Evolutionary conservation across 2,113 vertebrate species (phyloP).

Genomic region (Protobothrops mucrosquamatus): DNA sequence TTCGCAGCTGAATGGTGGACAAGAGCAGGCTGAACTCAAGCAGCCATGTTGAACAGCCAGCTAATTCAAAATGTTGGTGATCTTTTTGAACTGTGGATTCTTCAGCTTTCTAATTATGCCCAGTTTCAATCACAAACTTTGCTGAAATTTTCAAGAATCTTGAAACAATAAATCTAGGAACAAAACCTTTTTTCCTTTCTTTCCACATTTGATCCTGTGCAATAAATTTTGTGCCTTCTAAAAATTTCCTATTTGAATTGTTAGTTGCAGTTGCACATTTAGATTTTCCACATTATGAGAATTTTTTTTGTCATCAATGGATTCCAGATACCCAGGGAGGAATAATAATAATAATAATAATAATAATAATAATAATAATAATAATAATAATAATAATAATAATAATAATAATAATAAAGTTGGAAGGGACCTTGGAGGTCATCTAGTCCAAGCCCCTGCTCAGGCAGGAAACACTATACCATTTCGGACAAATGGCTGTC

Average conservation of each 20-base stretch:
- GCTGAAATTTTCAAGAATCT: not conserved
- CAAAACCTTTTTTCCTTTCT: not conserved
- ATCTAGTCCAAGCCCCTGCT: too few species aligned
- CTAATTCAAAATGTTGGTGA: not conserved
- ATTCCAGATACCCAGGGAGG: not conserved
- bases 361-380: too few species aligned
- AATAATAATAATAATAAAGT: too few species aligned
- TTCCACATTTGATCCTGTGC: not conserved
- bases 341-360: not conserved
- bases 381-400: too few species aligned
- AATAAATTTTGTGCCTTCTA: not conserved
- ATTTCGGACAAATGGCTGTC: too few species aligned
- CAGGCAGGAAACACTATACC: too few species aligned
- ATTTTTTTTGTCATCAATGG: not conserved
- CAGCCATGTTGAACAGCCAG: not conserved
- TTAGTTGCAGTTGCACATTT: not conserved
- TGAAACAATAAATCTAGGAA: not conserved
- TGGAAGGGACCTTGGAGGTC: too few species aligned
- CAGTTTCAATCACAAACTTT: not conserved
- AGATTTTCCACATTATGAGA: not conserved
- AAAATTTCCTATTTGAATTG: not conserved
- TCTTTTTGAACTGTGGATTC: not conserved
- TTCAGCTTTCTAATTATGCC: not conserved
- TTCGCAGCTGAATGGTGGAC: rapidly evolving
- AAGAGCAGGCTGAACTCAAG: not conserved